Conservation (phyloP, 2,797 vertebrate species). For the Pseudochirops cupreus region DNA sequence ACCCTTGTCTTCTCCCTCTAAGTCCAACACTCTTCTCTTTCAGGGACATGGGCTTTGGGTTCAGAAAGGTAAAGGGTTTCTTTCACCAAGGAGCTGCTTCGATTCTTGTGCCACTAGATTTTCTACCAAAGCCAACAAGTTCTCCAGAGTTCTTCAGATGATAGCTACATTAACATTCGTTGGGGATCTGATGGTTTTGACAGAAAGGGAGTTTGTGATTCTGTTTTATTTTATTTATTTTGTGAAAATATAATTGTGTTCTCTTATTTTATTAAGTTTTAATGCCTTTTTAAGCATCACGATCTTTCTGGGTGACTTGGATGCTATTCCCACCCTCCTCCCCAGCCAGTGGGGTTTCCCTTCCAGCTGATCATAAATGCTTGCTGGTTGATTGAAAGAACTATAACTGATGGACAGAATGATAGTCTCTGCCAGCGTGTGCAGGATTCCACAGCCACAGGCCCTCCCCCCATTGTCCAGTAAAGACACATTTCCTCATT, state of each 20-base stretch:
- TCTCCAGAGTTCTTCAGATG: neutral
- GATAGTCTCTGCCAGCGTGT: neutral
- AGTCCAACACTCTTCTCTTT: neutral
- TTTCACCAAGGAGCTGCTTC: neutral
- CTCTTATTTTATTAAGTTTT: neutral
- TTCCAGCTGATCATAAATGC: neutral
- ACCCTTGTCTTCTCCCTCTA: neutral
- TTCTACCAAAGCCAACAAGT: neutral
- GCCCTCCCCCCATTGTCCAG: neutral
- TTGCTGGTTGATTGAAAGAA: neutral
- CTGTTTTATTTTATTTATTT: neutral
- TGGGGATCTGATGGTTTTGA: neutral
- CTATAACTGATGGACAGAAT: neutral
- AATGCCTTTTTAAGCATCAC: neutral
- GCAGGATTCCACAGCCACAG: neutral
- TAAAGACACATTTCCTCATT: neutral
- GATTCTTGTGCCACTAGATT: neutral
- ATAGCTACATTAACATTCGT: neutral
- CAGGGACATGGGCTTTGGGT: neutral
- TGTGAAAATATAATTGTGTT: neutral
- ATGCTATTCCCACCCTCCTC: neutral
- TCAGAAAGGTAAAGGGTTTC: neutral
- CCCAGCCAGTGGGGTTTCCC: neutral
- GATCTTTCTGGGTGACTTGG: neutral
- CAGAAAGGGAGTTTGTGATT: neutral